Evolutionary conservation across 1,140 invertebrate species (phyloP), one percentile per base, ranked within the genome.

Genomic region (Zaprionus ornatus): DNA sequence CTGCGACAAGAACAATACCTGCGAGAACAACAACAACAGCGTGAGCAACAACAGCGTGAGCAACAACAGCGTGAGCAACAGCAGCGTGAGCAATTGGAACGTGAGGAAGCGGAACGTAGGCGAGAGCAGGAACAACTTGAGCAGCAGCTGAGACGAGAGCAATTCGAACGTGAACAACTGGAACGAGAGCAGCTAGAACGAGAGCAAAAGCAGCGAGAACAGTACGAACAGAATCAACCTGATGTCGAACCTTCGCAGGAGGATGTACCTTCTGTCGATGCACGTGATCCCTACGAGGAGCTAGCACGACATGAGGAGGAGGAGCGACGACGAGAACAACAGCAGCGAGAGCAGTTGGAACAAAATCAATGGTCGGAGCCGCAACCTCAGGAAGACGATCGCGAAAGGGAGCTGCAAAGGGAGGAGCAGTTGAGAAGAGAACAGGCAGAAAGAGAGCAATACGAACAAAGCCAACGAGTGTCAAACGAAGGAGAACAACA

Each of bases 1-100:
- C 21, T 7, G 32, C 77, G 68, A n/a, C 54, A 63, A 0, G 81
- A 83, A 7, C 59, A 79, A 12, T 65, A 74, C 19, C 42, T 59
- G 7, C 40, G 56, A 17, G 63, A 80, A 1, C 45, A 73, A 9
- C 48, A 32, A 12, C 19, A 32, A 15, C 57, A 37, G 23, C 64
- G 57, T 0, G 57, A 68, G 6, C 66, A 64, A 23, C n/a, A 21
- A 13, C 29, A 55, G 7, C 32, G 32, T 1, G 35, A 35, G 1
- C 37, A 76, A 52, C 19, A 50, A 1, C 19, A 42, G n/a, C 57
- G 23, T 12, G 48, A 61, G 23, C 59, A 56, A 12, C 50, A 35
- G 15, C 62, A 65, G 13, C 68, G 62, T 1, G 48, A 66, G 17
- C 57, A 64, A 55, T 37, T 40, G 9, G 60, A 60, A 52, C 54